Evolutionary conservation across 2,113 vertebrate species (phyloP), one percentile per base, ranked within the genome.

Genomic region (Conger conger): DNA sequence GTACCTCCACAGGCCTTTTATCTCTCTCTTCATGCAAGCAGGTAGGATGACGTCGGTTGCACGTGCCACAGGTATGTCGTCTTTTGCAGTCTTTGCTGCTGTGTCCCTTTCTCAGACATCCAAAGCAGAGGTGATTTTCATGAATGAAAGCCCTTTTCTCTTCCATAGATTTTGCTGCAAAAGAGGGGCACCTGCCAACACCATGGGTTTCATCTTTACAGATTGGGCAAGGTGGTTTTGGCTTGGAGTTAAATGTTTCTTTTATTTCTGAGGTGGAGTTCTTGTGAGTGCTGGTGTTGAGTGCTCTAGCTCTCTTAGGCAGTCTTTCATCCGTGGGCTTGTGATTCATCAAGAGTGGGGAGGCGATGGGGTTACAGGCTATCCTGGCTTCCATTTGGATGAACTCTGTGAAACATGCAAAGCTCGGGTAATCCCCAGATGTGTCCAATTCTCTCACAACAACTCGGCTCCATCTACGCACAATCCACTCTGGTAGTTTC

Each of bases 71-170:
- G 17, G 81, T 82, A 73, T 87, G 76, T 82, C 76, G 68, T 8
- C 54, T 87, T 76, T 86, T 87, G 27, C 87, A 83, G 79, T 87
- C 81, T 81, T 87, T 83, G 42, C 53, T 87, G 20, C 30, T 87
- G 82, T 87, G 86, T 30, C 82, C 83, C 79, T 81, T 87, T 45
- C 63, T 83, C 38, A 88, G 13, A 54, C 84, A 88, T n/a, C 81
- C 87, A 78, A 88, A 88, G 35, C 84, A 88, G 42, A 88, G 77
- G 9, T 36, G 57, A 77, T 83, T 86, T 83, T 84, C 35, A 81
- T 45, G 38, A 78, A 84, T 84, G 30, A 86, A 86, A 5, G 82
- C 60, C 37, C 23, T 88, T 36, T 88, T 88, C 2, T 86, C 82
- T 36, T 84, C 85, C 7, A 3, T n/a, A 23, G 38, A 33, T 23